Evolutionary conservation across 2,797 vertebrate genomes (phyloP).

Genomic region (Clangula hyemalis): DNA sequence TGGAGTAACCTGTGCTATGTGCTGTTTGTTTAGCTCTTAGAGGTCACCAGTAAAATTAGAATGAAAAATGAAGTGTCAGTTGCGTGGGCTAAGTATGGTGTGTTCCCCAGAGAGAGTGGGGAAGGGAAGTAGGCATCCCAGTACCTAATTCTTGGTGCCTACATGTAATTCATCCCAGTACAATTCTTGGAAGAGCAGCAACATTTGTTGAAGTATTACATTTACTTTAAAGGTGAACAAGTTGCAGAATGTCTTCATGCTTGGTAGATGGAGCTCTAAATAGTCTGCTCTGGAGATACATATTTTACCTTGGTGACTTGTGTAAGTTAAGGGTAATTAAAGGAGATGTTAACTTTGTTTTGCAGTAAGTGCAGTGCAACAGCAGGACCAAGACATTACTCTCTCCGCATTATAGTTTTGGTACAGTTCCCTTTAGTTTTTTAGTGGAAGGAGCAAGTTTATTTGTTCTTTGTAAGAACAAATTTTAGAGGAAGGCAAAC

Average conservation of each 20-base stretch:
- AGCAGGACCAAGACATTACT: background rate
- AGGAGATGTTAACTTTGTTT: background rate
- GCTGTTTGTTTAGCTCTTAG: background rate
- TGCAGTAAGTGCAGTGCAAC: background rate
- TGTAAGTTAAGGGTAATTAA: background rate
- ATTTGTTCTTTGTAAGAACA: background rate
- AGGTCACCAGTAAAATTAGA: background rate
- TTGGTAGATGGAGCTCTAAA: background rate
- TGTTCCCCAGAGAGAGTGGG: background rate
- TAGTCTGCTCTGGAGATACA: rapidly evolving
- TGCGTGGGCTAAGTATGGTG: background rate
- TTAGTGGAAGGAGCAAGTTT: background rate
- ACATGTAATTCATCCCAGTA: too few relatives aligned
- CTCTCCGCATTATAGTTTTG: background rate
- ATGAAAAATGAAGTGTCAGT: background rate
- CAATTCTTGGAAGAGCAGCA: background rate
- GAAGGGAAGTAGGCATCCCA: background rate
- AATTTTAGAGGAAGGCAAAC: background rate
- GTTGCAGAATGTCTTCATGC: background rate
- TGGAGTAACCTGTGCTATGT: background rate
- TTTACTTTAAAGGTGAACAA: background rate
- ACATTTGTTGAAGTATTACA: background rate
- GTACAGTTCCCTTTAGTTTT: background rate
- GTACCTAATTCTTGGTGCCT: background rate
- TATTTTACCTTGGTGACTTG: background rate